Evolutionary conservation across 2,888 invertebrate genomes (phyloP), one percentile per base, ranked within the genome.

Genomic region (Chalcis sispes): DNA sequence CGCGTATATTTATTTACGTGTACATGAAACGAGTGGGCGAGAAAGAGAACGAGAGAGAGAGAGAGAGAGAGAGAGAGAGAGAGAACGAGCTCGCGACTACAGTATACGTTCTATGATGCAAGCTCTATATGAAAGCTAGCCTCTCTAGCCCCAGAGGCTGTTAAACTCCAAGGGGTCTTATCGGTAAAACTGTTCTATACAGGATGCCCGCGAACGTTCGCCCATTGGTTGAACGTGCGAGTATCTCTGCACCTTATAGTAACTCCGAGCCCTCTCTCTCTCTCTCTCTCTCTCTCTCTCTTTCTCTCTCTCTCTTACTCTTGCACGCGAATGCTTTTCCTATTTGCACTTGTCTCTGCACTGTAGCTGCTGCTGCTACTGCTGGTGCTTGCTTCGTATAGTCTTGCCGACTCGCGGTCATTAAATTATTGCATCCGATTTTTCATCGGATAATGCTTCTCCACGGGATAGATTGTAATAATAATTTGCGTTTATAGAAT

Each of bases 151-250:
- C n/a, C 83, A 73, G 85, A 82, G 85, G 86, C 86, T 86, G 87
- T 87, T 87, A 86, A 85, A 85, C 87, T 85, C 84, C 85, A 82
- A 77, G 48, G 42, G 70, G 86, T 86, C 87, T 86, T 87, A 87
- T 87, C 87, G 87, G 85, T 85, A 86, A 87, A 86, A 87, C 85
- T 86, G 85, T 83, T 85, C 85, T 84, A 82, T 84, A 85, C 83
- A 83, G 83, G 82, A 82, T 80, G 82, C 58, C n/a, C n/a, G n/a
- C 29, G 46, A 50, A 27, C 29, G 64, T 65, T 58, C 65, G 61
- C 54, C 82, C 80, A 54, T 75, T 82, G 83, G 82, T 77, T 80
- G 82, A 81, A 84, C 82, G 84, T 83, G 76, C 72, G 82, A 82
- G 83, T 82, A 82, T 85, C 81, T 84, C 81, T 79, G 82, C 83